These are phyloP conservation scores for Cyanoramphus novaezelandiae DNA, from an alignment of 2,113 vertebrate species.

Conservation along the genomic window DNA sequence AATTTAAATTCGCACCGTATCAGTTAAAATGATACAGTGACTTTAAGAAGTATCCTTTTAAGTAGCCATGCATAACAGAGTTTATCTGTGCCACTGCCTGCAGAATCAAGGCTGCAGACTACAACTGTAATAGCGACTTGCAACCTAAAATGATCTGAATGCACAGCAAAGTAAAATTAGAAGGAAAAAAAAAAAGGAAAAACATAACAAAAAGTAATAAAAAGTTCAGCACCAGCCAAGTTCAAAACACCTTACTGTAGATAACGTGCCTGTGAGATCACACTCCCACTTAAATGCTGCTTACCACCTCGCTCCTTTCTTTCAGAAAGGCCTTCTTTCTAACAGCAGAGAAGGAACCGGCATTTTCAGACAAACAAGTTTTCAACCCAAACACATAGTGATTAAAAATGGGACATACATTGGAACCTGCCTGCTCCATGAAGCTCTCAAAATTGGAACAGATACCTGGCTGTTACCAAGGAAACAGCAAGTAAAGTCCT, in stretches of 20 bases:
- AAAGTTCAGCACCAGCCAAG: not conserved
- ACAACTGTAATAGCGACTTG: not conserved
- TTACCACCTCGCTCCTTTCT: not conserved
- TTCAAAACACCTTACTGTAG: not conserved
- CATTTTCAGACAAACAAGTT: not conserved
- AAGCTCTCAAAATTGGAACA: slow-evolving; percentile 62
- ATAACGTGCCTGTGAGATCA: not conserved
- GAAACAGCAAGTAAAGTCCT: slow-evolving; percentile 72
- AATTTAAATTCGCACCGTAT: not conserved
- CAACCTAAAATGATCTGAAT: not conserved
- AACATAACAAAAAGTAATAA: not conserved
- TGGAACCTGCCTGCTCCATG: slow-evolving; percentile 9
- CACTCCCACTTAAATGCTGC: not conserved
- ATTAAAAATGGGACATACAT: slow-evolving; percentile 5
- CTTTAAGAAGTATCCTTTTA: not conserved
- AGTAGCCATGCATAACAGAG: not conserved
- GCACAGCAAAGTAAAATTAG: not conserved
- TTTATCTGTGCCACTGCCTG: not conserved
- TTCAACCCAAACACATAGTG: not conserved
- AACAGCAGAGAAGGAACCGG: not conserved
- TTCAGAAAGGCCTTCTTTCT: not conserved
- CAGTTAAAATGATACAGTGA: not conserved
- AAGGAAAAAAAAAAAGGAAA: not conserved
- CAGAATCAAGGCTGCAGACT: not conserved
- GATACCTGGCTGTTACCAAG: slow-evolving; percentile 73